Evolutionary conservation across 2,113 vertebrate genomes (phyloP).

Genomic region (Benitochromis conjunctus): DNA sequence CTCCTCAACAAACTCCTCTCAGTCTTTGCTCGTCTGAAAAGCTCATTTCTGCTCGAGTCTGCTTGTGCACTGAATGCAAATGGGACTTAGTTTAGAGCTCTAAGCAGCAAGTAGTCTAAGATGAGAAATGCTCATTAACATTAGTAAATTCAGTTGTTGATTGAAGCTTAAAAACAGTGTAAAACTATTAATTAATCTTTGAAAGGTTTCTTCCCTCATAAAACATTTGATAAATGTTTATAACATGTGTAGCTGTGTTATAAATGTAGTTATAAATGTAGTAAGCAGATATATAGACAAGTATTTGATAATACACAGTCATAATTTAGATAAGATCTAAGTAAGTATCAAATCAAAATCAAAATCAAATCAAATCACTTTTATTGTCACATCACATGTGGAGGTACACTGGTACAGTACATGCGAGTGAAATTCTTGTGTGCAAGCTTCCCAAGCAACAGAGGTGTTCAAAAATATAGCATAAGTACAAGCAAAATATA

Average conservation of each 20-base stretch:
- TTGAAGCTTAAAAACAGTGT: not conserved
- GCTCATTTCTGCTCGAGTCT: slow-evolving; percentile 23
- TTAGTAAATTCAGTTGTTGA: not conserved
- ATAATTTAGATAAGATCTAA: not conserved
- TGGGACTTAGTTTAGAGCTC: not conserved
- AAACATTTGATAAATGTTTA: not conserved
- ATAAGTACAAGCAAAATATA: too few relatives aligned
- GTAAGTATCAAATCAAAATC: too few relatives aligned
- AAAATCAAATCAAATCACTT: too few relatives aligned
- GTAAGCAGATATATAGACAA: not conserved
- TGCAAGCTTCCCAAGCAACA: too few relatives aligned
- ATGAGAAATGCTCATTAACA: not conserved
- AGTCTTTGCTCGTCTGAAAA: slow-evolving; percentile 2
- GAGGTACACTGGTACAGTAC: too few relatives aligned
- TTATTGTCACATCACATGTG: too few relatives aligned
- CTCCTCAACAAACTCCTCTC: slow-evolving; percentile 51
- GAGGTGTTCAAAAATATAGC: too few relatives aligned
- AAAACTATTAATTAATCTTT: not conserved
- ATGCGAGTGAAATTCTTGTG: too few relatives aligned
- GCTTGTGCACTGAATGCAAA: not conserved
- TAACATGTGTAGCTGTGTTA: not conserved
- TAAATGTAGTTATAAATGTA: not conserved
- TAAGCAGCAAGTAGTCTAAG: not conserved
- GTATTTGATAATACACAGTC: not conserved
- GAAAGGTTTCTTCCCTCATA: not conserved